A percentile compares a stretch with the other conserved stretches of the same genome.
Evolutionary conservation across 2,888 invertebrate genomes (phyloP).

Genomic region (Camptogramma bilineatum): DNA sequence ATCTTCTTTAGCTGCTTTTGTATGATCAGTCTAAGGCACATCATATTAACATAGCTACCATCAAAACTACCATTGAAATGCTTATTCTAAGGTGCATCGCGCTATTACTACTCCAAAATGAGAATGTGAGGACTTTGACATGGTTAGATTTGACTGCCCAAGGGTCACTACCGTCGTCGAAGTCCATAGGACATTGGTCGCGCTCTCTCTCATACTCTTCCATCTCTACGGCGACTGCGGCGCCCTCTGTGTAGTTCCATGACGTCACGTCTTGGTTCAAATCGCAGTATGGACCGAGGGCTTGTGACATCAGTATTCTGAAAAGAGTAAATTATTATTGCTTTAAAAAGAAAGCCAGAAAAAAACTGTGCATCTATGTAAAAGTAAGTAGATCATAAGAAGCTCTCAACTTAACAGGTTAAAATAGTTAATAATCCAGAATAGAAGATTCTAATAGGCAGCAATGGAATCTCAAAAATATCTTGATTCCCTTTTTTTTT

Average conservation of each 20-base stretch:
- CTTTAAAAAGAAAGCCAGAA: not conserved
- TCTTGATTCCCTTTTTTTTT: no score
- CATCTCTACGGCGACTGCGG: conserved; percentile 96
- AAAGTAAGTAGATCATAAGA: no score
- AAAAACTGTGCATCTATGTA: no score
- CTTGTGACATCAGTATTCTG: conserved; percentile 89
- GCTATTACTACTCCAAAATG: conserved; percentile 69
- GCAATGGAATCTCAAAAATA: no score
- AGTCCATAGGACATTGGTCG: conserved; percentile 99
- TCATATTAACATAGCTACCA: conserved; percentile 51
- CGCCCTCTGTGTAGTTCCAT: conserved; percentile 95
- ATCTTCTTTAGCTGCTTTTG: no score
- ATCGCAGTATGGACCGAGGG: conserved; percentile 96
- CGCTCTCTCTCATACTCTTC: conserved; percentile 96
- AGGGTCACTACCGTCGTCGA: conserved; percentile 96
- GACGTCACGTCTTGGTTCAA: conserved; percentile 95
- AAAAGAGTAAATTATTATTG: conserved; percentile 40
- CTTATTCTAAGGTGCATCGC: conserved; percentile 52
- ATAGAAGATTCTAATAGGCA: no score
- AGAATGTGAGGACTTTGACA: conserved; percentile 88
- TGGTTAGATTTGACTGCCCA: conserved; percentile 90
- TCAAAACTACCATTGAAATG: conserved; percentile 49
- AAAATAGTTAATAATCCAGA: no score
- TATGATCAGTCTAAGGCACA: conserved; percentile 43
- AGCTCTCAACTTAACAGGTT: no score